Evolutionary conservation across 2,113 vertebrate genomes (phyloP).

Genomic region (Hucho hucho): DNA sequence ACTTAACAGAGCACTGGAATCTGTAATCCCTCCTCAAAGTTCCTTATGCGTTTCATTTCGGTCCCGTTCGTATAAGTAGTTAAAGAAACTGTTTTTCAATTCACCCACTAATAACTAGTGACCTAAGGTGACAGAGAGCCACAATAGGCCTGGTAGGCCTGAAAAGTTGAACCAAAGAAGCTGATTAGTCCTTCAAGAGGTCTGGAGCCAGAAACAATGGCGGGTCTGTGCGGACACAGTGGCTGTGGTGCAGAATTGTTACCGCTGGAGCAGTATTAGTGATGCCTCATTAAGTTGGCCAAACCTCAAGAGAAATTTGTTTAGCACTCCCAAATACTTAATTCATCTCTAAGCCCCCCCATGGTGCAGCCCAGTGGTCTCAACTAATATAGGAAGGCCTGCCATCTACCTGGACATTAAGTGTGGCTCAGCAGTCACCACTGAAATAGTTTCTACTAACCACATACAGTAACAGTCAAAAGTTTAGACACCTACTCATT

Average conservation of each 20-base stretch:
- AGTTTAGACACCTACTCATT: background rate
- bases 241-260: conserved; percentile 60
- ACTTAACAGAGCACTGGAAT: conserved; percentile 79
- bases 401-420: background rate
- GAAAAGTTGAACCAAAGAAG: conserved; percentile 90
- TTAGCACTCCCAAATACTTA: conserved; percentile 74
- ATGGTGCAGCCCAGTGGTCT: conserved; percentile 65
- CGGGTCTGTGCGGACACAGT: conserved; percentile 77
- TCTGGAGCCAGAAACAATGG: conserved; percentile 92
- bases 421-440: background rate
- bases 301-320: conserved; percentile 83
- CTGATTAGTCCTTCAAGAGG: conserved; percentile 95
- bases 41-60: conserved; percentile 89
- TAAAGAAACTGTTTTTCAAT: conserved; percentile 96
- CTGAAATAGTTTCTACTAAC: background rate
- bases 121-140: conserved; percentile 88
- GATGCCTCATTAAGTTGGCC: conserved; percentile 95
- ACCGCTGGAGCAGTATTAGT: conserved; percentile 87
- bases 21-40: conserved; percentile 89
- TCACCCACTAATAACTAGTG: conserved; percentile 92
- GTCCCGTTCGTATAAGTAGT: conserved; percentile 80
- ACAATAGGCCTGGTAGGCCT: conserved; percentile 81
- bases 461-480: background rate
- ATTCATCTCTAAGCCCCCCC: conserved; percentile 74
- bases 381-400: conserved; percentile 67